phyloP scores from a whole-genome alignment of 2,113 vertebrate species.

The Lontra canadensis region DNA sequence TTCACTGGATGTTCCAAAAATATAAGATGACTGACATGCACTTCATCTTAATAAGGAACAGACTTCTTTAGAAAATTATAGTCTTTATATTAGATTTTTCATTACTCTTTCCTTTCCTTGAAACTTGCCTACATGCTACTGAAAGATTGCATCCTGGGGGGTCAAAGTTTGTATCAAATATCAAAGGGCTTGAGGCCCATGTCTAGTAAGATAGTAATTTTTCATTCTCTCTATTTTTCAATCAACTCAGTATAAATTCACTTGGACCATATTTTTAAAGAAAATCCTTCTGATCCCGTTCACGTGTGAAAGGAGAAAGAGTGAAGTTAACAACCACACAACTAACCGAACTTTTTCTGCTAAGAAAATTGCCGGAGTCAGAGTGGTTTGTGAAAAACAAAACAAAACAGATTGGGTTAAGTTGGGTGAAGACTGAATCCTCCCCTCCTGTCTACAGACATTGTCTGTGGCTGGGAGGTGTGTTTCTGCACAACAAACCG shows the following conservation, averaged over 20 bases:
- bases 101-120: constrained; percentile 66
- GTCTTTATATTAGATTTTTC: constrained; percentile 75
- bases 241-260: constrained; percentile 70
- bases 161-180: constrained; percentile 62
- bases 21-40: constrained; percentile 61
- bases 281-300: constrained; percentile 48
- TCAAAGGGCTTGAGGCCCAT: constrained; percentile 71
- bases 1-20: constrained; percentile 62
- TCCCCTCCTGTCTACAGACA: not conserved
- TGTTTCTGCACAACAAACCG: not conserved
- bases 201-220: constrained; percentile 69
- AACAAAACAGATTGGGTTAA: not conserved
- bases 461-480: not conserved
- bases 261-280: constrained; percentile 49
- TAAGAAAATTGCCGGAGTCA: constrained; percentile 45
- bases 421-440: not conserved
- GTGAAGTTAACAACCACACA: constrained; percentile 51
- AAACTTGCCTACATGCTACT: constrained; percentile 62
- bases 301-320: constrained; percentile 28
- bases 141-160: constrained; percentile 43
- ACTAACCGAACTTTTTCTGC: constrained; percentile 39
- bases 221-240: constrained; percentile 33
- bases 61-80: constrained; percentile 76
- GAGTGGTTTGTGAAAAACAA: not conserved
- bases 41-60: constrained; percentile 76